phyloP scores from a whole-genome alignment of 2,797 vertebrate genomes.

The Fratercula arctica region DNA sequence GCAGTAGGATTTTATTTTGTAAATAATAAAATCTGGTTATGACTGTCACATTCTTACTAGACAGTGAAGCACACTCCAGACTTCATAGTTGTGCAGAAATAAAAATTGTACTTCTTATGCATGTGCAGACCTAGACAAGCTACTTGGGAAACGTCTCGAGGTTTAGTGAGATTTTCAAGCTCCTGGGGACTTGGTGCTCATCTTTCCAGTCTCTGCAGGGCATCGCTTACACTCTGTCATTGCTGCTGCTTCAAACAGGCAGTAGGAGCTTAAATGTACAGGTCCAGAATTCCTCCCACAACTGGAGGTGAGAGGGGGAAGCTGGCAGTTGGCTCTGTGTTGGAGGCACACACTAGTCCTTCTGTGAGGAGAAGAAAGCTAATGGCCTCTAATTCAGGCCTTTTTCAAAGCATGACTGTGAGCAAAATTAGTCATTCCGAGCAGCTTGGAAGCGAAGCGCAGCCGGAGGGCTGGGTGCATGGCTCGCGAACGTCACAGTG shows the following conservation, averaged over 20 bases:
- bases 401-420: not conserved
- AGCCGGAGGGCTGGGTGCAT: not conserved
- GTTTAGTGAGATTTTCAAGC: not conserved
- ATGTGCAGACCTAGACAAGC: not conserved
- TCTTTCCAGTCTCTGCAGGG: not conserved
- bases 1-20: not conserved
- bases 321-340: not conserved
- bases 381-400: not conserved
- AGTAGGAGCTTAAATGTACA: not conserved
- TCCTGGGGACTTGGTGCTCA: not conserved
- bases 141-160: not conserved
- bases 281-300: not conserved
- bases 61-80: not conserved
- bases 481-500: constrained; percentile 28
- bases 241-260: not conserved
- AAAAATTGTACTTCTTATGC: not conserved
- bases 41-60: not conserved
- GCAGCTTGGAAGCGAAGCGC: not conserved
- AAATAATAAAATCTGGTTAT: not conserved
- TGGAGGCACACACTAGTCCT: not conserved
- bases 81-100: not conserved
- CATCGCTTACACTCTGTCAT: not conserved
- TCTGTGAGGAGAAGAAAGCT: not conserved
- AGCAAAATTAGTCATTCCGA: constrained; percentile 18
- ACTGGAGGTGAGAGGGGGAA: not conserved